Evolutionary conservation across 1,140 invertebrate species (phyloP).

Genomic region (Yoshiicerus persimilis): DNA sequence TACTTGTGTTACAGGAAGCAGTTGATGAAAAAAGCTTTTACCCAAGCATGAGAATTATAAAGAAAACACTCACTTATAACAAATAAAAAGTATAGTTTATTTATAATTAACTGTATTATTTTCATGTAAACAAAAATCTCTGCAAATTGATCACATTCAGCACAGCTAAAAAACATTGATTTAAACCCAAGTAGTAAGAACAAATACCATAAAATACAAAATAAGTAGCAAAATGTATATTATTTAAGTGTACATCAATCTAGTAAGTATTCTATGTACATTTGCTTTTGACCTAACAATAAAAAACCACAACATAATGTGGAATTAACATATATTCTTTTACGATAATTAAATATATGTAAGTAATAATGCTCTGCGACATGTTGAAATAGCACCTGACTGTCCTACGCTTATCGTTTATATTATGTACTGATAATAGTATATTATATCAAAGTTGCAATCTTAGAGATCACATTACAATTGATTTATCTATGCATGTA

Average conservation of each 20-base stretch:
- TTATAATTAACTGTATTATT: not conserved
- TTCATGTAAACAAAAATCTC: not conserved
- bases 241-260: not conserved
- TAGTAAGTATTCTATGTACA: not conserved
- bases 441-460: not conserved
- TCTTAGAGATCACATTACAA: not conserved
- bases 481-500: not conserved
- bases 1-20: too few species aligned
- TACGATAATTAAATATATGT: too few species aligned
- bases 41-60: not conserved
- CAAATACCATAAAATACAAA: not conserved
- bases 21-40: too few species aligned
- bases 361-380: not conserved
- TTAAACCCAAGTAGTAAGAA: not conserved
- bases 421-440: not conserved
- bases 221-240: constrained; percentile 13
- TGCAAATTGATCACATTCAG: not conserved
- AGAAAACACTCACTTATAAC: not conserved
- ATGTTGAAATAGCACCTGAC: not conserved
- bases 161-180: not conserved
- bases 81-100: not conserved
- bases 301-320: not conserved
- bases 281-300: not conserved
- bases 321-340: not conserved
- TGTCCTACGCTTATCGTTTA: not conserved